Conservation (phyloP, 2,797 vertebrate species). For the Phoxinus dragarum region DNA sequence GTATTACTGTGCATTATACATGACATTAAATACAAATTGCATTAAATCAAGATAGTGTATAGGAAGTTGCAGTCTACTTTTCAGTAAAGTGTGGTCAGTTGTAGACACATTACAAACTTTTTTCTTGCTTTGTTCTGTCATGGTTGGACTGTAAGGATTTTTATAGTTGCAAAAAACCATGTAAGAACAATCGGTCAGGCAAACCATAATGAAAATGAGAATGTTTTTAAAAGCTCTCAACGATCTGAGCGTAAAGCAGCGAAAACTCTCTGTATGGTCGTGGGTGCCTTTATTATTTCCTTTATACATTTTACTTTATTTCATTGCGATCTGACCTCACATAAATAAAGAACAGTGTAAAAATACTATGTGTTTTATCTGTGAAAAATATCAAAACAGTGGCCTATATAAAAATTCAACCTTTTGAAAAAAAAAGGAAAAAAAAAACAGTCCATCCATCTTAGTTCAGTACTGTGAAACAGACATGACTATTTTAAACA, state of each 20-base stretch:
- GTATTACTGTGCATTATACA: not conserved
- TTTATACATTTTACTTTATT: no score
- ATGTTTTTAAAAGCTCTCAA: conserved; percentile 41
- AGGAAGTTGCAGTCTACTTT: conserved; percentile 69
- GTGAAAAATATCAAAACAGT: not conserved
- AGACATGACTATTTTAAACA: not conserved
- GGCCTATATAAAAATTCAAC: not conserved
- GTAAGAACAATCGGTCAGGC: conserved; percentile 57
- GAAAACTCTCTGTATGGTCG: conserved; percentile 69
- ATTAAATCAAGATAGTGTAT: conserved; percentile 64
- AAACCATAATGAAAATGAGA: conserved; percentile 47
- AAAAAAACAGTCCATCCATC: not conserved
- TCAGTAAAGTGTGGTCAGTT: conserved; percentile 75
- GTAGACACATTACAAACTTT: conserved; percentile 71
- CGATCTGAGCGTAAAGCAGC: conserved; percentile 71
- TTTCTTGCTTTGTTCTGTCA: conserved; percentile 69
- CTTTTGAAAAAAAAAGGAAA: not conserved
- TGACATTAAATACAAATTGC: not conserved
- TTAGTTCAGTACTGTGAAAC: not conserved
- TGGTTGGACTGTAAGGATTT: conserved; percentile 75
- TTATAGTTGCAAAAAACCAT: conserved; percentile 73
- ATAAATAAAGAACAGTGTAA: not conserved
- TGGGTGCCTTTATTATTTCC: conserved; percentile 69
- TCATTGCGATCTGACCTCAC: not conserved
- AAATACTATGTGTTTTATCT: not conserved